Conservation (phyloP, 2,888 invertebrate species). For the Himalopsyche anomala region DNA sequence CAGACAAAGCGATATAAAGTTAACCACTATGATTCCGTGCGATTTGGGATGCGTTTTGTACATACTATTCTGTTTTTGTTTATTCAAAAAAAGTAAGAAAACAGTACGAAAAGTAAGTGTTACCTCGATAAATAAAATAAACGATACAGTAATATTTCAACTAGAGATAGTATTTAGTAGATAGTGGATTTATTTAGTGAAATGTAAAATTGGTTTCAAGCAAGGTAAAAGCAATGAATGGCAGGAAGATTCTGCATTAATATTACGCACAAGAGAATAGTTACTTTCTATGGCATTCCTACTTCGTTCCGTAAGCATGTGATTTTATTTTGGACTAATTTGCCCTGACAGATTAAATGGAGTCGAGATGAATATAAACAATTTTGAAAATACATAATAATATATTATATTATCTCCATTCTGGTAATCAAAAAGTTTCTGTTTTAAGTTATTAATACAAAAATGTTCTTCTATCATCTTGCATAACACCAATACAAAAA, state of each 20-base stretch:
- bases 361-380: too few relatives aligned
- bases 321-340: too few relatives aligned
- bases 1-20: constrained; percentile 31
- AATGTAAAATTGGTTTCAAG: neutral
- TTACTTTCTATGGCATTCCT: too few relatives aligned
- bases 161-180: neutral
- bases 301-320: too few relatives aligned
- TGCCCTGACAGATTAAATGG: too few relatives aligned
- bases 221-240: constrained; percentile 25
- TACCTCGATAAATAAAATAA: neutral
- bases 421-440: too few relatives aligned
- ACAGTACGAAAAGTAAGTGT: neutral
- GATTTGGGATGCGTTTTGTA: constrained; percentile 24
- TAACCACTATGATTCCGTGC: constrained; percentile 13
- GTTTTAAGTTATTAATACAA: too few relatives aligned
- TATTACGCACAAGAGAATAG: neutral
- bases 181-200: neutral
- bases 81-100: neutral
- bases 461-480: too few relatives aligned
- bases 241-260: neutral
- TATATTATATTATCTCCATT: too few relatives aligned
- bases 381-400: too few relatives aligned
- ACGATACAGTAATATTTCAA: neutral
- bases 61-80: constrained; percentile 18
- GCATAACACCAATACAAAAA: too few relatives aligned